Conservation (phyloP, 1,140 invertebrate genomes). For the Popillia japonica region DNA sequence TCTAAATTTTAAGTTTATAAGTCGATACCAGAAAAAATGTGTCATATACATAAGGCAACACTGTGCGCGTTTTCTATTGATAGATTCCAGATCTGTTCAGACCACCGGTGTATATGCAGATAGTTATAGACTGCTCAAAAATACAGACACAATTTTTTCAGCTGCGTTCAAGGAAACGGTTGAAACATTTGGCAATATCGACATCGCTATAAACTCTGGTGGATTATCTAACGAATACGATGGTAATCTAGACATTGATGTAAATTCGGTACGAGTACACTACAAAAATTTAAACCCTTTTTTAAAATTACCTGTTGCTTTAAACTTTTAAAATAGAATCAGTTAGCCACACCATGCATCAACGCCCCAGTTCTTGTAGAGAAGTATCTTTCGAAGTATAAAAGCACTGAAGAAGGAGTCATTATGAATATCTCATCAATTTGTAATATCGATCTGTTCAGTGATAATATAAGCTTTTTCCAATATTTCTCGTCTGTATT, state of each 20-base stretch:
- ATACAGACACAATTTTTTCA: neutral
- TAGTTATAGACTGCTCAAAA: too few species aligned
- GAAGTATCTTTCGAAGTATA: neutral
- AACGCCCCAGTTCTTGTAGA: neutral
- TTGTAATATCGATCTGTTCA: neutral
- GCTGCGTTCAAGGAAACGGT: neutral
- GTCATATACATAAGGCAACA: too few species aligned
- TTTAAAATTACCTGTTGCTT: neutral
- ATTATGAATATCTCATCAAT: neutral
- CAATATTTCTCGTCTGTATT: neutral
- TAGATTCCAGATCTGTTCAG: too few species aligned
- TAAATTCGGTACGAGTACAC: neutral
- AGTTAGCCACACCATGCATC: neutral
- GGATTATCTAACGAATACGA: neutral
- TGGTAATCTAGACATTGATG: neutral
- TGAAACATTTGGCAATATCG: neutral
- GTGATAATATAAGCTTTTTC: neutral
- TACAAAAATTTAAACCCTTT: neutral
- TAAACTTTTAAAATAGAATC: neutral
- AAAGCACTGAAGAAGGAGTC: neutral
- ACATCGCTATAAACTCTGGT: neutral
- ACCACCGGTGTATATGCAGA: too few species aligned
- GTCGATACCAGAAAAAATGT: too few species aligned
- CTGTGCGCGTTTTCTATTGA: too few species aligned
- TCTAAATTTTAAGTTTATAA: too few species aligned